Evolutionary conservation across 2,797 vertebrate species (phyloP).

Genomic region (Pterois miles): DNA sequence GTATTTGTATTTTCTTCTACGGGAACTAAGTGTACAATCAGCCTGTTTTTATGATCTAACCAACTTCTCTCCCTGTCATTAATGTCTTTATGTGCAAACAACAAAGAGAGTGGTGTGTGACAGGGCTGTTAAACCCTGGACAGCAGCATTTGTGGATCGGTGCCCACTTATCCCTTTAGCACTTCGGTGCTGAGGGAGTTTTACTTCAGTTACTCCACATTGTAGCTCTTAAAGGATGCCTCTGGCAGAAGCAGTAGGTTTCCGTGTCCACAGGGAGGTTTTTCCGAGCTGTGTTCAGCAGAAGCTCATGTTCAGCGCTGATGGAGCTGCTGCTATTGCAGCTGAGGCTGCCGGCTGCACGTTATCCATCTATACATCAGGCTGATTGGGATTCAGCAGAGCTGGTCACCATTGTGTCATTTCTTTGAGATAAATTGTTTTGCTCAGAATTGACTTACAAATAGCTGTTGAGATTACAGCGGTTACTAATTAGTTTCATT

Average conservation of each 20-base stretch:
- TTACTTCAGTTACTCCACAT: constrained; percentile 40
- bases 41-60: not conserved
- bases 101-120: not conserved
- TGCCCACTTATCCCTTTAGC: constrained; percentile 34
- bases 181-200: constrained; percentile 38
- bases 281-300: constrained; percentile 52
- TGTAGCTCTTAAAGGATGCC: constrained; percentile 50
- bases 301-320: constrained; percentile 36
- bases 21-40: not conserved
- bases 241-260: constrained; percentile 49
- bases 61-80: not conserved
- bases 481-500: not conserved
- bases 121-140: not conserved
- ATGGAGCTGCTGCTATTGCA: constrained; percentile 29
- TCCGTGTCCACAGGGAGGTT: constrained; percentile 44
- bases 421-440: not conserved
- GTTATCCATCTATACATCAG: not conserved
- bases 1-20: not conserved
- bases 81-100: not conserved
- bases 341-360: not conserved
- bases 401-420: not conserved
- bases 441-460: not conserved
- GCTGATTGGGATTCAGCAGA: not conserved
- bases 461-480: not conserved
- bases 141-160: constrained; percentile 15